These are phyloP conservation scores for Canis aureus DNA, from an alignment of 2,113 vertebrate genomes.

Conservation along the genomic window DNA sequence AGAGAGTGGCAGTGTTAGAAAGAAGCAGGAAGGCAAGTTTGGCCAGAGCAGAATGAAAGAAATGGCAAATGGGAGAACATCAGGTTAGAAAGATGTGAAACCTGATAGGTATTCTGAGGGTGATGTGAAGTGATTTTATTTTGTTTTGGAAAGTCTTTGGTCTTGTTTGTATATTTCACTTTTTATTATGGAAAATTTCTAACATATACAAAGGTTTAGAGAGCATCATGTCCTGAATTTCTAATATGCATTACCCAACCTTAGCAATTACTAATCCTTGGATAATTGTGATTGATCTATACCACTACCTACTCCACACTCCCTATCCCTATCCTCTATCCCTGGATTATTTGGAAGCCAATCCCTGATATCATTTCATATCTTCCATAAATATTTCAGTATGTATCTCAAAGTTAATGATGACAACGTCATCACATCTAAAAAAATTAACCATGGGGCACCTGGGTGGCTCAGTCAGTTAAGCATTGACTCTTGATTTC, in stretches of 20 bases:
- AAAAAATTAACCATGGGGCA: background rate
- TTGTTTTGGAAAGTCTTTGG: background rate
- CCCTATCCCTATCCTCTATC: background rate
- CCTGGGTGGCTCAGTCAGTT: background rate
- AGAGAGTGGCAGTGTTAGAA: background rate
- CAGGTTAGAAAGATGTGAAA: background rate
- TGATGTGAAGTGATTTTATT: background rate
- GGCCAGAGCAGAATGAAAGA: background rate
- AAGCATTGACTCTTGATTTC: background rate
- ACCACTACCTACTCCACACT: background rate
- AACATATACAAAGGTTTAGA: background rate
- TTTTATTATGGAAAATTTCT: conserved; percentile 35
- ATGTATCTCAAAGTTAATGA: background rate
- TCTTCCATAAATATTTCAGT: conserved; percentile 41
- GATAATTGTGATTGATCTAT: background rate
- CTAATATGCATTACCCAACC: background rate
- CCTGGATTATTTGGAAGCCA: background rate
- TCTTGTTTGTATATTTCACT: conserved; percentile 20
- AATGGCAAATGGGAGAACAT: background rate
- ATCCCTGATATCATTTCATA: background rate
- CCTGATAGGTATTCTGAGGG: background rate
- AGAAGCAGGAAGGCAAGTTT: background rate
- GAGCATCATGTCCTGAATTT: background rate
- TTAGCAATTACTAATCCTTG: background rate
- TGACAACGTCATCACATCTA: background rate